phyloP scores from a whole-genome alignment of 1,140 invertebrate species.

The Manduca sexta region DNA sequence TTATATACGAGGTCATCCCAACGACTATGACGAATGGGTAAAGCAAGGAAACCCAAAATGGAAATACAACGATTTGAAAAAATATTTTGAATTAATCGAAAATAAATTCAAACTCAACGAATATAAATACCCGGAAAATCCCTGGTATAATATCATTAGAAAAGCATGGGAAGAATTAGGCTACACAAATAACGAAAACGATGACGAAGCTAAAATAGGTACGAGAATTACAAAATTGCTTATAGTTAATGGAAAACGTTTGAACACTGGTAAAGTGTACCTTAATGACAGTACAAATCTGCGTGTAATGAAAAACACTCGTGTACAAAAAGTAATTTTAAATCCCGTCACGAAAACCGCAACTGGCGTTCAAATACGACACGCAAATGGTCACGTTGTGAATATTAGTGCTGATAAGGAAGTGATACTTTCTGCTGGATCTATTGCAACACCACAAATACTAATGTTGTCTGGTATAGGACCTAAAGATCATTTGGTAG shows the following conservation, averaged over 20 bases:
- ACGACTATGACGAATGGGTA: background rate
- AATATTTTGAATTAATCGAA: background rate
- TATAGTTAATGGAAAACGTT: too few relatives aligned
- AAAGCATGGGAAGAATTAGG: background rate
- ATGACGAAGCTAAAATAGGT: background rate
- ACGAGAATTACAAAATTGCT: background rate
- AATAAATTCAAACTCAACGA: background rate
- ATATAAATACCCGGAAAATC: background rate
- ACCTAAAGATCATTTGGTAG: background rate
- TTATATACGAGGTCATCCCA: too few relatives aligned
- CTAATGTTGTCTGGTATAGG: background rate
- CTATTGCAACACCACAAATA: background rate
- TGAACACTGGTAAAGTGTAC: too few relatives aligned
- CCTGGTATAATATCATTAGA: background rate
- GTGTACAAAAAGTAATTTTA: background rate
- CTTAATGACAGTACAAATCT: background rate
- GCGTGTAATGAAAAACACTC: background rate
- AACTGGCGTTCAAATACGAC: background rate
- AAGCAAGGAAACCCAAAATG: background rate
- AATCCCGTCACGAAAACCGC: background rate
- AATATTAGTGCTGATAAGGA: background rate
- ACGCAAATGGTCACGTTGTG: too few relatives aligned
- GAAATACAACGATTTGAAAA: background rate
- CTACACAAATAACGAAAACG: background rate
- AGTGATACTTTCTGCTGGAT: background rate